These are phyloP conservation scores for Callipepla californica DNA, from an alignment of 2,113 vertebrate genomes.

Conservation along the genomic window DNA sequence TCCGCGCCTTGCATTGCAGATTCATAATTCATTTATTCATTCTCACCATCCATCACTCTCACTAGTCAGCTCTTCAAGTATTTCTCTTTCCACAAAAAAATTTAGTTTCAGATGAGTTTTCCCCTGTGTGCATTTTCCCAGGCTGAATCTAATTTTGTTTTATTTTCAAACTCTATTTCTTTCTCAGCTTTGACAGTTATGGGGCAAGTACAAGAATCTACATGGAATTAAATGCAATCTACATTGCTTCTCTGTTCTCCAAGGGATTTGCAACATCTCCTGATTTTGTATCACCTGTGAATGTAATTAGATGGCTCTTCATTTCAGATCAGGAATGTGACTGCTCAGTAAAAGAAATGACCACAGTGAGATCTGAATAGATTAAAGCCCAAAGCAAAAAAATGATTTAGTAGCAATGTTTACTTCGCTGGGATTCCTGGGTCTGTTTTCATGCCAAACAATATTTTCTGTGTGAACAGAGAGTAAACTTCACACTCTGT, in stretches of 20 bases:
- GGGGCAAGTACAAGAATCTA: conserved; percentile 42
- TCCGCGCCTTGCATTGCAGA: background rate
- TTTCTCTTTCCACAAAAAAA: conserved; percentile 35
- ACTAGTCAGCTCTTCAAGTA: conserved; percentile 30
- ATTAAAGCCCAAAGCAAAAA: background rate
- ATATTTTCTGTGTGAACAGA: background rate
- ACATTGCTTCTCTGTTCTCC: conserved; percentile 66
- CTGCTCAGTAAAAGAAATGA: conserved; percentile 22
- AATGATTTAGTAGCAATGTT: background rate
- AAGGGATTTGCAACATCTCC: conserved; percentile 67
- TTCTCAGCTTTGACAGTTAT: conserved; percentile 53
- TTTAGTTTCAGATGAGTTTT: conserved; percentile 51
- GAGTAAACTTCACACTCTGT: background rate
- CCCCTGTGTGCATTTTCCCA: conserved; percentile 51
- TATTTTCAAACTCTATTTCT: conserved; percentile 65
- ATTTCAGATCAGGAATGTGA: conserved; percentile 57
- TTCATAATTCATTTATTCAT: conserved; percentile 35
- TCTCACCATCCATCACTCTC: conserved; percentile 12
- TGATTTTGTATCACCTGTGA: conserved; percentile 70
- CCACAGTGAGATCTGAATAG: conserved; percentile 7
- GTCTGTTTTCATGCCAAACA: background rate
- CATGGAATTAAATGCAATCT: conserved; percentile 61
- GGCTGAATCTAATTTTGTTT: conserved; percentile 62
- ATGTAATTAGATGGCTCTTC: conserved; percentile 71
- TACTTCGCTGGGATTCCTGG: background rate